These are phyloP conservation scores for Pterocles burchelli DNA, from an alignment of 2,113 vertebrate species.

Conservation along the genomic window DNA sequence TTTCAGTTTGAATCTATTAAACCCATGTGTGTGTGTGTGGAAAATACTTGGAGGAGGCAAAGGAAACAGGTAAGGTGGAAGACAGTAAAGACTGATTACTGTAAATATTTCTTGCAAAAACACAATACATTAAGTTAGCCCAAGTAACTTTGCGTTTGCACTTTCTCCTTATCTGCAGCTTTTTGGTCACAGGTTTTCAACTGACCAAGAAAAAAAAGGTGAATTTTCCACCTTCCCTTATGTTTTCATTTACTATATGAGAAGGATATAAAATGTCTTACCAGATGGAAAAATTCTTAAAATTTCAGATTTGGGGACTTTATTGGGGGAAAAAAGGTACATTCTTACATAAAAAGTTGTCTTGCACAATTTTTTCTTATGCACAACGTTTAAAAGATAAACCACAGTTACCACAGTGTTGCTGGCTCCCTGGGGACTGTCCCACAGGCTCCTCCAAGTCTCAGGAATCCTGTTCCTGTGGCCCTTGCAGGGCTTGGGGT, in stretches of 20 bases:
- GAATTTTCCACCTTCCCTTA: neutral
- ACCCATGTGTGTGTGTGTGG: neutral
- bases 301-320: neutral
- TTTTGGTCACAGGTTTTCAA: neutral
- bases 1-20: neutral
- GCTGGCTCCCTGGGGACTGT: neutral
- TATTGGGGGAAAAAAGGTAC: neutral
- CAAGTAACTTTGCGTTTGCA: neutral
- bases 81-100: neutral
- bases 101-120: neutral
- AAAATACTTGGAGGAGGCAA: neutral
- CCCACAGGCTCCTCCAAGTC: neutral
- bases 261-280: neutral
- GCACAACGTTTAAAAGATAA: neutral
- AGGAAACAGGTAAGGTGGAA: neutral
- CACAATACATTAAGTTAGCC: accelerated
- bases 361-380: neutral
- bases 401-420: accelerated
- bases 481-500: neutral
- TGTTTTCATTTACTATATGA: neutral
- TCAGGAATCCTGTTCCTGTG: accelerated
- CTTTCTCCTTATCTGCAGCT: neutral
- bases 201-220: neutral
- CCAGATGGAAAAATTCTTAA: neutral
- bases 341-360: neutral